Evolutionary conservation across 2,797 vertebrate species (phyloP).

Genomic region (Hypotaenidia philippensis): DNA sequence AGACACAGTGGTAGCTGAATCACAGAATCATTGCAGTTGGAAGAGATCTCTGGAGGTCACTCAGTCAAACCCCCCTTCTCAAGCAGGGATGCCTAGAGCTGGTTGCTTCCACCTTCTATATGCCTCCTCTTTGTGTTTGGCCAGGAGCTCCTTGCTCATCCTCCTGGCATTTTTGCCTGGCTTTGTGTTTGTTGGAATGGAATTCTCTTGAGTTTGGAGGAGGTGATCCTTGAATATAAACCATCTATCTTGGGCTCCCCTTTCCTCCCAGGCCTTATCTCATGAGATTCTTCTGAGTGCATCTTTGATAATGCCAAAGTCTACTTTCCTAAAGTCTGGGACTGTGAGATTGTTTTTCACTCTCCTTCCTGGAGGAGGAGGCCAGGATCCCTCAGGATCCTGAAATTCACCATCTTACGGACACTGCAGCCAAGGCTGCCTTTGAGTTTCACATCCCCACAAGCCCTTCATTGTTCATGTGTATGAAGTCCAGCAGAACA

Average conservation of each 20-base stretch:
- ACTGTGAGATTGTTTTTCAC: background rate
- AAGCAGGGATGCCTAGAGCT: rapidly evolving
- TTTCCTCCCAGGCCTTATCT: background rate
- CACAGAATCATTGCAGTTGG: background rate
- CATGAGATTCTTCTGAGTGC: rapidly evolving
- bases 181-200: background rate
- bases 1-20: background rate
- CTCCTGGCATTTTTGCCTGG: background rate
- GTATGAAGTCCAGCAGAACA: background rate
- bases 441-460: background rate
- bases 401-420: background rate
- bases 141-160: background rate
- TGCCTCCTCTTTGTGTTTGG: background rate
- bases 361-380: background rate
- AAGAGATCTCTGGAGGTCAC: background rate
- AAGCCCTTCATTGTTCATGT: background rate
- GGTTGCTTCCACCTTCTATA: rapidly evolving
- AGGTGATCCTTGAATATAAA: background rate
- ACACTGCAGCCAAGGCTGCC: background rate
- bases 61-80: background rate
- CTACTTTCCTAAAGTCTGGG: background rate
- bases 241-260: background rate
- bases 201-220: background rate
- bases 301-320: background rate
- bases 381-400: background rate